Base-by-base conservation (phyloP, 2,797 vertebrate species). In the Manis crassicaudata region DNA sequence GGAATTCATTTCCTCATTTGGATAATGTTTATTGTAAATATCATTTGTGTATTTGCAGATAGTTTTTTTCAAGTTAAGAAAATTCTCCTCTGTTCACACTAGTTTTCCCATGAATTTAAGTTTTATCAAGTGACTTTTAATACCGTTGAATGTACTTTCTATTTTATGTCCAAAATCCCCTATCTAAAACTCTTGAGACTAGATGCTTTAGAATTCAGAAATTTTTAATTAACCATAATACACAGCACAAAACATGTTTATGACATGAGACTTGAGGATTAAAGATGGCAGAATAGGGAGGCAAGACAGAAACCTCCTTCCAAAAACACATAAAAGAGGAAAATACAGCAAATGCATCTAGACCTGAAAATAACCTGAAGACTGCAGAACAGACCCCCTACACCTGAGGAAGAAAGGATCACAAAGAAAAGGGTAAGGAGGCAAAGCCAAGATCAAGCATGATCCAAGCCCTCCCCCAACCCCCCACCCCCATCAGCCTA, bases 71-170 rank as follows among this genome's bases (percentile, higher is more conserved):
- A 86, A 60, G 58, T 83, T 87, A 86, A 80, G 27, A 72, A 87
- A 91, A 54, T 75, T 87, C n/a, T 89, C 40, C 92, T 25, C 35
- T 94, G 62, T 91, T 93, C 37, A 60, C 84, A 37, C 90, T 73
- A 93, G 23, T 10, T 73, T 96, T 82, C 65, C 27, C 46, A 82
- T 80, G 21, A 79, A 91, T 93, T 46, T 77, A 90, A 87, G 87
- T 56, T 83, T 87, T 91, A 86, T 62, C 10, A 40, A 58, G 58
- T 65, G 23, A 27, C 20, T 87, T 86, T 68, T 23, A 82, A 3
- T 86, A 16, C 8, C 82, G 23, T 46, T 84, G 3, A 23, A 12
- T n/a, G 4, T 14, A 46, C 82, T 67, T 81, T 90, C 56, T 67
- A 65, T 79, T 65, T 50, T 11, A 80, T 18, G 25, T 63, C 54